Conservation (phyloP, 2,888 invertebrate genomes). For the Eueremaeus valkanovi region DNA sequence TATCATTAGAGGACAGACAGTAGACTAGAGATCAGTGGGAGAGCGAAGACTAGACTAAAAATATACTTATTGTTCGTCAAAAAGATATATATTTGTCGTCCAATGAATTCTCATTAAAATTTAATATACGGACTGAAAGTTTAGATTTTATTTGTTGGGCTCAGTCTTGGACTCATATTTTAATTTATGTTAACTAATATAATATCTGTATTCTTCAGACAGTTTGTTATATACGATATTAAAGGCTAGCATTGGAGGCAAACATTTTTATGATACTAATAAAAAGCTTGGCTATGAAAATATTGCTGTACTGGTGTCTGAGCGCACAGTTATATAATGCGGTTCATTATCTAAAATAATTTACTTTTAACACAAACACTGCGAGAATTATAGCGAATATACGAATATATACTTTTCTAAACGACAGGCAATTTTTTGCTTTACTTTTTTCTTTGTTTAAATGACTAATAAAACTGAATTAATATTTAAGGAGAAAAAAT, state of each 20-base stretch:
- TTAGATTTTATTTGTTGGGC: neutral
- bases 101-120: neutral
- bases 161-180: neutral
- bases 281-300: neutral
- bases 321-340: neutral
- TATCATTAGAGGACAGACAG: neutral
- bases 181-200: neutral
- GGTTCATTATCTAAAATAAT: conserved; percentile 16
- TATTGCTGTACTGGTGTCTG: neutral
- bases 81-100: neutral
- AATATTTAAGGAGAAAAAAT: neutral
- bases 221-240: neutral
- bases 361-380: neutral
- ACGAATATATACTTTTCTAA: no score
- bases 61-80: no score
- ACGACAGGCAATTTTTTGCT: no score
- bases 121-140: neutral
- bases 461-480: no score
- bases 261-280: neutral
- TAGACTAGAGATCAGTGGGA: no score
- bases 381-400: no score
- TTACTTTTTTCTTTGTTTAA: no score
- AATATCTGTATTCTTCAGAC: neutral
- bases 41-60: no score
- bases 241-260: neutral